Conservation (phyloP, 2,888 invertebrate genomes). For the Ctenicera cuprea region DNA sequence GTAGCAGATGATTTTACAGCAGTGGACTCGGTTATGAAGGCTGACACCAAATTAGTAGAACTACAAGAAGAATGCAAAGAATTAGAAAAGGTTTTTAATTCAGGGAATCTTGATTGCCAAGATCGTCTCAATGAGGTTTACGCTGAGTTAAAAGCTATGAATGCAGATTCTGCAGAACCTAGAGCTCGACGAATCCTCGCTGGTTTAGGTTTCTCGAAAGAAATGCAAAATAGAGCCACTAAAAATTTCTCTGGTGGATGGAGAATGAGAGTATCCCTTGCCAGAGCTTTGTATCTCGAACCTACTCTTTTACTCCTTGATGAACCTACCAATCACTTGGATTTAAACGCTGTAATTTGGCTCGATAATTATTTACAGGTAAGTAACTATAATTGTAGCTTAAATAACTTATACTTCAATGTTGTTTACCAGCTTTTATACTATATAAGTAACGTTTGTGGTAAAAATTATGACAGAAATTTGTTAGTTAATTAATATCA, state of each 20-base stretch:
- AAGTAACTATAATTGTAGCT: neutral
- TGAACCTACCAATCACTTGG: conserved; percentile 99
- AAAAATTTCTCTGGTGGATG: conserved; percentile 96
- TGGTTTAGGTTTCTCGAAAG: conserved; percentile 94
- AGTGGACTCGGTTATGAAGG: conserved; percentile 93
- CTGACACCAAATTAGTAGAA: conserved; percentile 91
- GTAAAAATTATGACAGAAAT: too few relatives aligned
- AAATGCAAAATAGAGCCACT: conserved; percentile 93
- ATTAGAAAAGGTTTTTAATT: conserved; percentile 84
- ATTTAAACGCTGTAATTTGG: conserved; percentile 99
- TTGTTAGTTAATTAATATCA: too few relatives aligned
- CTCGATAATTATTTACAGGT: conserved; percentile 89
- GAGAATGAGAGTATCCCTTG: conserved; percentile 99
- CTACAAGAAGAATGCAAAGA: conserved; percentile 89
- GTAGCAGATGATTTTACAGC: conserved; percentile 95
- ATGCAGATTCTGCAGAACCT: conserved; percentile 98
- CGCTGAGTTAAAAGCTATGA: conserved; percentile 95
- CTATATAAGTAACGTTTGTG: too few relatives aligned
- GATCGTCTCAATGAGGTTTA: conserved; percentile 93
- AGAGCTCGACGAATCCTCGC: conserved; percentile 96
- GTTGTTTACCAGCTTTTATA: too few relatives aligned
- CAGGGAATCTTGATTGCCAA: conserved; percentile 84
- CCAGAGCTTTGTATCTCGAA: conserved; percentile 96
- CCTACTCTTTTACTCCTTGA: conserved; percentile 97
- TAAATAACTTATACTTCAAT: too few relatives aligned